Conservation (phyloP, 2,888 invertebrate genomes). For the Peribatodes rhomboidaria region DNA sequence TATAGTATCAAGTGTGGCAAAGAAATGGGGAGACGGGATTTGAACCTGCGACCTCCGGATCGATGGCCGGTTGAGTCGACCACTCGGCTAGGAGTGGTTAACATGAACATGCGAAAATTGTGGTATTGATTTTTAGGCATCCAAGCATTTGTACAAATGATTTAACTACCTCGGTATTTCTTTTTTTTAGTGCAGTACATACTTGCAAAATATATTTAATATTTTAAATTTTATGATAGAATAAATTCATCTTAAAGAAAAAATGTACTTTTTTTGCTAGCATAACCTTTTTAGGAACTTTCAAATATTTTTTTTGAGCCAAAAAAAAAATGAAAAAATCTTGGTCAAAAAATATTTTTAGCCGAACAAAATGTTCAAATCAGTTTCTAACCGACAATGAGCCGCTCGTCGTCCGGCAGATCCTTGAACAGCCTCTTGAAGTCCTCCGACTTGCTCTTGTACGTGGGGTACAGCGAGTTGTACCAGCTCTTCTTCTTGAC, state of each 20-base stretch:
- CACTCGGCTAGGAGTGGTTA: slow-evolving; percentile 48
- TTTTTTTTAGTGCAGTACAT: no score
- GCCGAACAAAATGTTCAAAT: no score
- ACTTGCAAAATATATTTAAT: no score
- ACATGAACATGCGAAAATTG: slow-evolving; percentile 30
- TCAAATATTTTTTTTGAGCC: no score
- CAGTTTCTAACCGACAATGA: slow-evolving; percentile 96
- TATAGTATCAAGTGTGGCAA: slow-evolving; percentile 82
- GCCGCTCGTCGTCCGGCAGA: slow-evolving; percentile 95
- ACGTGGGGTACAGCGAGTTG: slow-evolving; percentile 95
- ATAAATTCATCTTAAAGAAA: no score
- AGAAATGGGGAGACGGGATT: slow-evolving; percentile 71
- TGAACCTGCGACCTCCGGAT: slow-evolving; percentile 61
- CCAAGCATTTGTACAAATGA: no score
- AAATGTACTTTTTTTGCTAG: no score
- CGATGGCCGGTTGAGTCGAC: slow-evolving; percentile 20
- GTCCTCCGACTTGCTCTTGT: slow-evolving; percentile 97
- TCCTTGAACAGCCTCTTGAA: slow-evolving; percentile 97
- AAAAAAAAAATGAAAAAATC: no score
- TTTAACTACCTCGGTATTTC: no score
- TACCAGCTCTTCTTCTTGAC: slow-evolving; percentile 95
- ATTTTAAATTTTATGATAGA: no score
- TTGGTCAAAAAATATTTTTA: no score
- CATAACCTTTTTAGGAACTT: no score
- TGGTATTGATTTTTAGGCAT: not conserved